These are phyloP conservation scores for Ammodytes dubius DNA, from an alignment of 2,113 vertebrate species.

Conservation along the genomic window DNA sequence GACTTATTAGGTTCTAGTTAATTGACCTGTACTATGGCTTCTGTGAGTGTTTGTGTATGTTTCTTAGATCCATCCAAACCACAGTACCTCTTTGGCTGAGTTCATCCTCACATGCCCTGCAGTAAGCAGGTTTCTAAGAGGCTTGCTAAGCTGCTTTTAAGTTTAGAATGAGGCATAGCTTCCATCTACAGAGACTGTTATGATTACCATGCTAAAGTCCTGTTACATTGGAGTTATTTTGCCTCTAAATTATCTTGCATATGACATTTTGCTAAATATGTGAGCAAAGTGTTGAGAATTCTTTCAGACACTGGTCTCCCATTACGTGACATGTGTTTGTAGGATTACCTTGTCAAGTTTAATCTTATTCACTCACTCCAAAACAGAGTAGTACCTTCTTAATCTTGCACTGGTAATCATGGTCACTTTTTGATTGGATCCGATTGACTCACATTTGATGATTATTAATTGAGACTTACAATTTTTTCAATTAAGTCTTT, in stretches of 20 bases:
- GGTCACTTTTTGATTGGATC: slow-evolving; percentile 8
- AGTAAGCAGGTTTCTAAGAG: slow-evolving; percentile 79
- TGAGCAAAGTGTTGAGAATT: slow-evolving; percentile 8
- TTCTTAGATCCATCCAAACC: slow-evolving; percentile 26
- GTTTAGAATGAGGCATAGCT: slow-evolving; percentile 66
- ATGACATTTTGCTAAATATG: not conserved
- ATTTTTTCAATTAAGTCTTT: not conserved
- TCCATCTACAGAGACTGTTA: slow-evolving; percentile 42
- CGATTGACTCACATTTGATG: not conserved
- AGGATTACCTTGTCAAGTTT: slow-evolving; percentile 54
- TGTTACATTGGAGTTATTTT: slow-evolving; percentile 34
- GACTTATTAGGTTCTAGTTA: not conserved
- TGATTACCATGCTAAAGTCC: slow-evolving; percentile 40
- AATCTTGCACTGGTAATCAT: not conserved
- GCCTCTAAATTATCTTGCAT: not conserved
- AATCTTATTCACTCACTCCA: not conserved
- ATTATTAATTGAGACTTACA: not conserved
- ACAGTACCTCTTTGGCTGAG: slow-evolving; percentile 19
- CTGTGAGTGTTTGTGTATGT: slow-evolving; percentile 4
- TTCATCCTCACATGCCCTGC: slow-evolving; percentile 62
- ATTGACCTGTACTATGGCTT: not conserved
- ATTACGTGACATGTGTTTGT: slow-evolving; percentile 33
- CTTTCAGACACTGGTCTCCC: slow-evolving; percentile 21
- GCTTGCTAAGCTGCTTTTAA: slow-evolving; percentile 83
- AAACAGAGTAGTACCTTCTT: not conserved